Percentiles rank a stretch among this genome's conserved stretches.
These are phyloP conservation scores for Daphoenositta chrysoptera DNA, from an alignment of 2,113 vertebrate species.

Conservation along the genomic window DNA sequence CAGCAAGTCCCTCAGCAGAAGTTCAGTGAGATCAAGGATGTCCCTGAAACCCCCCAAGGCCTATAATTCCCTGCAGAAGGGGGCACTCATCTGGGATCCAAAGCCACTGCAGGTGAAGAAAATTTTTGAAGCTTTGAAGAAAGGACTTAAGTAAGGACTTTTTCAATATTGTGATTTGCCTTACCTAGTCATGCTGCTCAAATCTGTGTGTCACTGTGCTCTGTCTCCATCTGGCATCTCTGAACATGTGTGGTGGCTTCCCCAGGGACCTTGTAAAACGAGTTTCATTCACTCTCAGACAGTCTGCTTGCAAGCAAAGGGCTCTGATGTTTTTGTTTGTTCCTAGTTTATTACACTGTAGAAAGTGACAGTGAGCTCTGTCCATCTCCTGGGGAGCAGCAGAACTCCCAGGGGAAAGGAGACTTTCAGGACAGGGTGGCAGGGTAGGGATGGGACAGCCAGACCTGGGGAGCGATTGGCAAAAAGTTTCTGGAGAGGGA, in stretches of 20 bases:
- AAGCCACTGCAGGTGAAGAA: constrained; percentile 88
- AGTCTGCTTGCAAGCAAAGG: neutral
- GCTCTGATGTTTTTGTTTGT: neutral
- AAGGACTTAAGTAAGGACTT: constrained; percentile 86
- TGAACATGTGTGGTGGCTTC: neutral
- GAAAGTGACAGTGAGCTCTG: rapidly evolving
- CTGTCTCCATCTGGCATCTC: neutral
- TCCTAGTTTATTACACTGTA: neutral
- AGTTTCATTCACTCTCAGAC: neutral
- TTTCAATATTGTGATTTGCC: neutral
- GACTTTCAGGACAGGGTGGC: neutral
- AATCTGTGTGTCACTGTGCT: neutral
- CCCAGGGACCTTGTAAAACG: neutral
- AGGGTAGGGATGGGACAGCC: neutral
- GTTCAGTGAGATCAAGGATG: constrained; percentile 80
- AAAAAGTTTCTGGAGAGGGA: neutral
- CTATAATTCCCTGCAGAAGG: constrained; percentile 74
- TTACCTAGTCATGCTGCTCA: neutral
- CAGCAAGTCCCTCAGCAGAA: constrained; percentile 74
- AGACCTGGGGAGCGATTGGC: neutral
- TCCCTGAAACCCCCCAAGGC: constrained; percentile 74
- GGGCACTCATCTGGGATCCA: constrained; percentile 68
- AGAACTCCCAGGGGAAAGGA: neutral
- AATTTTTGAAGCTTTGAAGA: constrained; percentile 87
- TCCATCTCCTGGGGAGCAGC: neutral